A percentile compares a stretch with the other conserved stretches of the same genome.
Conservation (phyloP, 2,113 vertebrate species). For the Oreamnos americanus region DNA sequence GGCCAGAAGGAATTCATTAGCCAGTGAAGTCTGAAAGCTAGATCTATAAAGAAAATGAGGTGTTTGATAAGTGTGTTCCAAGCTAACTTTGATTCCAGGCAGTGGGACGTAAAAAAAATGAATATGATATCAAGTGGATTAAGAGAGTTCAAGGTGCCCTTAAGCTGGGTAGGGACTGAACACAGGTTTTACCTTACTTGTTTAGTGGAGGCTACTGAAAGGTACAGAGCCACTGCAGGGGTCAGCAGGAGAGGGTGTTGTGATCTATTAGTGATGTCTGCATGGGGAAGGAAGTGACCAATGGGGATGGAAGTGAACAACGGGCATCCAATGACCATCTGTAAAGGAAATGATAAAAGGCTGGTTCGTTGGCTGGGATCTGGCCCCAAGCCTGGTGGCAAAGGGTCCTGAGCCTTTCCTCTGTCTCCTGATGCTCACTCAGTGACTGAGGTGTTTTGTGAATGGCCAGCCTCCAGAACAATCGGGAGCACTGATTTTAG, state of each 20-base stretch:
- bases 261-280: neutral
- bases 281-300: neutral
- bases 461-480: neutral
- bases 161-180: neutral
- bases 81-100: neutral
- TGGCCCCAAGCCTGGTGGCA: neutral
- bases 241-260: neutral
- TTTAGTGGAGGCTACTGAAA: neutral
- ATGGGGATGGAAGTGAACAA: too few relatives aligned
- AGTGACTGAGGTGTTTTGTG: neutral
- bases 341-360: neutral
- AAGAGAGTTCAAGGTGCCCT: neutral
- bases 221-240: neutral
- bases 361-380: neutral
- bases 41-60: neutral
- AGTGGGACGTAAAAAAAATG: neutral
- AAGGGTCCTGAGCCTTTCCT: neutral
- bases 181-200: neutral
- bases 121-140: neutral
- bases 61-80: neutral
- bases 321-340: accelerated
- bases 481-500: neutral
- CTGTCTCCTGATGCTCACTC: neutral
- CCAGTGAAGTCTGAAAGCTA: neutral
- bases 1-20: neutral